These are phyloP conservation scores for Dasypogon diadema DNA, from an alignment of 2,888 invertebrate species.

Conservation along the genomic window DNA sequence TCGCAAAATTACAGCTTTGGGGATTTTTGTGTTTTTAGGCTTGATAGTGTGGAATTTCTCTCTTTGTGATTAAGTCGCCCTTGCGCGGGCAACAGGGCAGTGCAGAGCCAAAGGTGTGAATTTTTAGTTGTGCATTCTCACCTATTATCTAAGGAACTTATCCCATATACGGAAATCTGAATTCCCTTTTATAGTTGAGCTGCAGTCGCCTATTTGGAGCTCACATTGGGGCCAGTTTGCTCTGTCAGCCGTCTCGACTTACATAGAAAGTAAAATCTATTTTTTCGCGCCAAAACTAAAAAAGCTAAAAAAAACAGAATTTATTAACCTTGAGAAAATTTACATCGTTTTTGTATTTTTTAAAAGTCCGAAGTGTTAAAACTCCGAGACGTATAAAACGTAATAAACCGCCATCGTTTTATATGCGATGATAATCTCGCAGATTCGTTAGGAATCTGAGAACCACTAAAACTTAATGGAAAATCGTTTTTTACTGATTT, in stretches of 20 bases:
- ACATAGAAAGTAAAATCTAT: conserved; percentile 27
- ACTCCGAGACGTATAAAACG: conserved; percentile 13
- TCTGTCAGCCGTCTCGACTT: not conserved
- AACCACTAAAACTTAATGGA: conserved; percentile 27
- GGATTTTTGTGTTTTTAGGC: not conserved
- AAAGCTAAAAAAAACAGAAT: no score
- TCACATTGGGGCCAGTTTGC: not conserved
- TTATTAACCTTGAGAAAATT: conserved; percentile 44
- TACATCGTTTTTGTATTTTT: conserved; percentile 21
- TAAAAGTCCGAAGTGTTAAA: conserved; percentile 24
- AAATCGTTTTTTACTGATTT: not conserved
- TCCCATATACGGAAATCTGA: not conserved
- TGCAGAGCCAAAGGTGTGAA: not conserved
- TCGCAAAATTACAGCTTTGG: conserved; percentile 32
- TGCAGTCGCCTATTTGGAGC: not conserved
- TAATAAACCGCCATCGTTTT: conserved; percentile 36
- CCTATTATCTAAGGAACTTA: not conserved
- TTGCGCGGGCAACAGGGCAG: not conserved
- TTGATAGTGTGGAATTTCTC: not conserved
- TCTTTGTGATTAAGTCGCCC: not conserved
- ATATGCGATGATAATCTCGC: conserved; percentile 43
- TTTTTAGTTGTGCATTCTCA: not conserved
- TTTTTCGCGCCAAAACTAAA: not conserved
- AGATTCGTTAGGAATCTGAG: conserved; percentile 34
- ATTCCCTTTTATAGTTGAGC: not conserved